A percentile compares a stretch with the other conserved stretches of the same genome.
Conservation (phyloP, 2,113 vertebrate genomes). For the Arizona elegans region DNA sequence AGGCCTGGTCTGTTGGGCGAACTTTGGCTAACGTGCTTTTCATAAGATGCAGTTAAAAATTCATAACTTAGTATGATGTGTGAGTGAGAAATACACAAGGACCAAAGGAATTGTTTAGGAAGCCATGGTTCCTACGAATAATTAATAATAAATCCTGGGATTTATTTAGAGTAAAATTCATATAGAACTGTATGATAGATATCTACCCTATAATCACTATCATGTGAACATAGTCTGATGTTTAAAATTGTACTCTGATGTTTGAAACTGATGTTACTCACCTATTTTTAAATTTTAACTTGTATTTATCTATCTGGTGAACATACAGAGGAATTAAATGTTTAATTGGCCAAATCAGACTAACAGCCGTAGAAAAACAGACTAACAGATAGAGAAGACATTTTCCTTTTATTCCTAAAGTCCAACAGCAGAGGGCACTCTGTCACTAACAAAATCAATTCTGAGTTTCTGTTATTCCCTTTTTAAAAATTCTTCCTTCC, state of each 20-base stretch:
- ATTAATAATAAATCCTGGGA: not conserved
- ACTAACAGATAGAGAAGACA: not conserved
- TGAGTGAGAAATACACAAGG: not conserved
- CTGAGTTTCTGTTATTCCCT: not conserved
- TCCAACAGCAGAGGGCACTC: conserved; percentile 59
- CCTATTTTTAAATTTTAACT: accelerated
- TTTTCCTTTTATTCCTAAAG: not conserved
- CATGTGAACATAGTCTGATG: not conserved
- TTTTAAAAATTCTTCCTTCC: not conserved
- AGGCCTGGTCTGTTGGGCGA: not conserved
- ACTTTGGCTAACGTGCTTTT: not conserved
- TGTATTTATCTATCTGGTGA: not conserved
- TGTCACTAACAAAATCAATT: not conserved
- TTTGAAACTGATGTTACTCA: not conserved
- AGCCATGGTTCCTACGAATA: not conserved
- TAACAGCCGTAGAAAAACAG: not conserved
- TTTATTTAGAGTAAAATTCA: not conserved
- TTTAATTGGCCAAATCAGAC: not conserved
- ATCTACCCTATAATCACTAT: not conserved
- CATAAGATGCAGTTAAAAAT: not conserved
- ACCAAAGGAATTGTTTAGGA: not conserved
- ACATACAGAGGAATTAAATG: not conserved
- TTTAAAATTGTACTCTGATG: not conserved
- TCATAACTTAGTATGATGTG: not conserved
- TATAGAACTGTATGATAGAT: not conserved